Percentiles rank a stretch among this genome's conserved stretches.
Evolutionary conservation across 2,888 invertebrate species (phyloP).

Genomic region (Callyntrura guangdongensis): DNA sequence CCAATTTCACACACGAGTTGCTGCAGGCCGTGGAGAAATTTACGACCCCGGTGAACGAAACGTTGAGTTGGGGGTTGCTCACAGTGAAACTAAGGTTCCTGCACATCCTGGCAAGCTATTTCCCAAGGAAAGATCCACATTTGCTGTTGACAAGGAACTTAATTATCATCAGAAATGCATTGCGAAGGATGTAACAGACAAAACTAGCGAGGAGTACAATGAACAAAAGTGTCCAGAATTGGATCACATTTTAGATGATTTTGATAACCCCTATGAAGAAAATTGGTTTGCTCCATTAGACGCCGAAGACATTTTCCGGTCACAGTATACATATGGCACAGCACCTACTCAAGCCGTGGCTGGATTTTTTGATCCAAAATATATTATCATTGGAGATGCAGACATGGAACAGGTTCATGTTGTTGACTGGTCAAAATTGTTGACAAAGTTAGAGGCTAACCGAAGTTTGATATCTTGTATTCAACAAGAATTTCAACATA

Average conservation of each 20-base stretch:
- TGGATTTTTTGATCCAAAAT: slow-evolving; percentile 81
- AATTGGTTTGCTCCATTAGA: slow-evolving; percentile 40
- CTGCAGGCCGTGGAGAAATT: slow-evolving; percentile 58
- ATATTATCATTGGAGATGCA: slow-evolving; percentile 79
- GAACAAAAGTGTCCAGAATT: slow-evolving; percentile 54
- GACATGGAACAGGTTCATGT: slow-evolving; percentile 76
- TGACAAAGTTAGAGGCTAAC: slow-evolving; percentile 46
- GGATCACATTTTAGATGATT: slow-evolving; percentile 57
- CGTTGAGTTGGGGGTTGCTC: neutral
- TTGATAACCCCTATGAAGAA: slow-evolving; percentile 3
- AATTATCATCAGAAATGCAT: slow-evolving; percentile 45
- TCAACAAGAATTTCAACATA: neutral
- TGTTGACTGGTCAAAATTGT: slow-evolving; percentile 62
- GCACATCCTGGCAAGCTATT: slow-evolving; percentile 61
- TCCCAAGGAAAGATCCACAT: slow-evolving; percentile 25
- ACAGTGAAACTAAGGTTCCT: neutral
- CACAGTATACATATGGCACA: slow-evolving; percentile 65
- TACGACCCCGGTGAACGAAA: slow-evolving; percentile 17
- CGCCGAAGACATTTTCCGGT: slow-evolving; percentile 69
- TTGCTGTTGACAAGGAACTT: slow-evolving; percentile 37
- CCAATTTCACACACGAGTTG: slow-evolving; percentile 70
- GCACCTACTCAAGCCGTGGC: slow-evolving; percentile 74
- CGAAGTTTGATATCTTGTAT: slow-evolving; percentile 28
- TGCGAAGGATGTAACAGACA: neutral
- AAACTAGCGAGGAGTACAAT: neutral